A percentile compares a stretch with the other conserved stretches of the same genome.
Evolutionary conservation across 2,888 invertebrate species (phyloP).

Genomic region (Lithophane socia): DNA sequence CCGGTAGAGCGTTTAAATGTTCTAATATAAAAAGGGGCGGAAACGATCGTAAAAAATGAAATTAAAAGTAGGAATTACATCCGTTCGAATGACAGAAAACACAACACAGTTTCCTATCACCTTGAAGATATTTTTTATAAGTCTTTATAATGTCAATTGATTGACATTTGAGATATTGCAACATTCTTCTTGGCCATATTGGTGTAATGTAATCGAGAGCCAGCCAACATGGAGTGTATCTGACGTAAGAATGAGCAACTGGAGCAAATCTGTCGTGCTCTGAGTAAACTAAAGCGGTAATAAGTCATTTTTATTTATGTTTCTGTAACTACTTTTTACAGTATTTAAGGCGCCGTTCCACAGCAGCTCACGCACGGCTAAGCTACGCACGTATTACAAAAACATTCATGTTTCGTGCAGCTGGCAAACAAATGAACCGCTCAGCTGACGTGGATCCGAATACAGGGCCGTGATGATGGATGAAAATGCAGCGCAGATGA

Average conservation of each 20-base stretch:
- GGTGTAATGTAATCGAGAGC: background rate
- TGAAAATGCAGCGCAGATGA: background rate
- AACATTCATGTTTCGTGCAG: background rate
- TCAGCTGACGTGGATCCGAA: background rate
- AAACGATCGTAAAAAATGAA: conserved; percentile 38
- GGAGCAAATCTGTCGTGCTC: conserved; percentile 28
- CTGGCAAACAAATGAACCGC: background rate
- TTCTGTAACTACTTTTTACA: background rate
- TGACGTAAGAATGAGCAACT: conserved; percentile 43
- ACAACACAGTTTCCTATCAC: conserved; percentile 30
- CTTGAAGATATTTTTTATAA: conserved; percentile 37
- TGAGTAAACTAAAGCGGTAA: conserved; percentile 10
- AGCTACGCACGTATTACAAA: background rate
- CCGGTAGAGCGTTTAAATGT: conserved; percentile 31
- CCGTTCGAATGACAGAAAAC: conserved; percentile 8
- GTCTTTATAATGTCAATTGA: conserved; percentile 28
- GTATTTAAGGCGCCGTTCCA: background rate
- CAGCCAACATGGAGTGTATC: conserved; percentile 10
- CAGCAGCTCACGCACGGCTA: background rate
- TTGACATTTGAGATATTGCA: conserved; percentile 46
- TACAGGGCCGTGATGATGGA: background rate
- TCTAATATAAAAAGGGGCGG: conserved; percentile 46
- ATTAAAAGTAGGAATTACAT: conserved; percentile 21
- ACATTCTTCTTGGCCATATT: conserved; percentile 33
- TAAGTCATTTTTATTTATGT: background rate